Base-by-base conservation (phyloP, 2,113 vertebrate species). In the Calonectris borealis region DNA sequence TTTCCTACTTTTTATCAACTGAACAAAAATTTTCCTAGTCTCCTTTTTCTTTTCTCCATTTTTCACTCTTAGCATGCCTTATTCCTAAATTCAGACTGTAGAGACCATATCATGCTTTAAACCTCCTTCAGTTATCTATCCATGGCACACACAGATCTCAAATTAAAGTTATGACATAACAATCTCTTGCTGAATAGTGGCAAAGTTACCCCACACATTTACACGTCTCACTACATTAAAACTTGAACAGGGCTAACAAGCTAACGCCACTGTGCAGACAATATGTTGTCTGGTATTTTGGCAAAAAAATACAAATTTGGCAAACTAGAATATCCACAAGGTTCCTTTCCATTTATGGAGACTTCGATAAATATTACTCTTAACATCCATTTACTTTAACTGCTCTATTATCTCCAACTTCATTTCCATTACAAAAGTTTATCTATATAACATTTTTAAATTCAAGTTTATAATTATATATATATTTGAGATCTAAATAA, bases 401-500 rank as follows among this genome's bases (percentile, higher is more conserved):
- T 76, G 40, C 10, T 91, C 44, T 84, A 16, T 87, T 91, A 95
- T 87, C 49, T 95, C 40, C 34, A 87, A 31, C 34, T 83, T 82
- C 4, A 65, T 92, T 94, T 92, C 68, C 79, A 81, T 77, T 73
- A 64, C 32, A 73, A 61, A 88, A 88, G 65, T 83, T 55, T 90
- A 94, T 90, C 65, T 88, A 61, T 68, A 46, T 68, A 95, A 80
- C 64, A 76, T 62, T 92, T 92, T 97, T 52, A 89, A 92, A 96
- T 96, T 96, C 79, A 93, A 60, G 81, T 75, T 92, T 83, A 54
- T 83, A 93, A 65, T 52, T 44, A 86, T 91, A 89, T 58, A 83
- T 94, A 81, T 96, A 85, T 86, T 77, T 88, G 44, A 94, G 75
- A 83, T 93, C 86, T 71, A 83, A 87, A 90, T 89, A 83, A 95